phyloP scores from a whole-genome alignment of 2,113 vertebrate genomes.

The Dromiciops gliroides region DNA sequence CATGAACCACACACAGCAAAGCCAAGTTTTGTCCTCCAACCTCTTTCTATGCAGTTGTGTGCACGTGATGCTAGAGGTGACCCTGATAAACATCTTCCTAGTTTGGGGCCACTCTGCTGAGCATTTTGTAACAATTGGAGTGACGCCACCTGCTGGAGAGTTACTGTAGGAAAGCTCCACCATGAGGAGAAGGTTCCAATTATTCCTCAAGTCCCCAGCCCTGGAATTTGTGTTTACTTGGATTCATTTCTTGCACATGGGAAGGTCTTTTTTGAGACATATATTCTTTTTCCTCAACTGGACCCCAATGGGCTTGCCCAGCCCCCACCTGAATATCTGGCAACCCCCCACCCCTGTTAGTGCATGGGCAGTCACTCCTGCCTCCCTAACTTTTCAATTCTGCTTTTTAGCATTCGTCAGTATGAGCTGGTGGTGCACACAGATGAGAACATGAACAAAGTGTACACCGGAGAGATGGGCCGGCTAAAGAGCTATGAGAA shows the following conservation, averaged over 20 bases:
- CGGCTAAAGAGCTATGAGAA: slow-evolving; percentile 96
- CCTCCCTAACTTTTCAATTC: background rate
- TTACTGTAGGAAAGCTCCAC: no score
- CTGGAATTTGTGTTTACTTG: background rate
- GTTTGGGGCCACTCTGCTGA: background rate
- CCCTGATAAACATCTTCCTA: background rate
- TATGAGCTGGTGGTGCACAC: slow-evolving; percentile 93
- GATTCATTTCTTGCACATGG: background rate
- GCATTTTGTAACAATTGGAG: no score
- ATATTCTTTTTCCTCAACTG: background rate
- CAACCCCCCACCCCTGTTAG: background rate
- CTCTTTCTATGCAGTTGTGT: background rate
- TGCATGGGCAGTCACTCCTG: background rate
- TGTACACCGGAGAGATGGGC: slow-evolving; percentile 94
- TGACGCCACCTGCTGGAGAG: no score
- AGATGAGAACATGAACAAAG: slow-evolving; percentile 90
- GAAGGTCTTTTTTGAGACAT: background rate
- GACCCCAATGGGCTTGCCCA: background rate
- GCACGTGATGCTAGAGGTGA: background rate
- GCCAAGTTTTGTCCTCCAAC: background rate
- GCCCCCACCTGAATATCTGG: background rate
- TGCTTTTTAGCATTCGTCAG: slow-evolving; percentile 92
- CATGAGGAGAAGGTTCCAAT: no score
- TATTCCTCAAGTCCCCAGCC: background rate
- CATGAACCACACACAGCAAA: background rate